phyloP scores from a whole-genome alignment of 2,113 vertebrate species.

The Lasiurus borealis region DNA sequence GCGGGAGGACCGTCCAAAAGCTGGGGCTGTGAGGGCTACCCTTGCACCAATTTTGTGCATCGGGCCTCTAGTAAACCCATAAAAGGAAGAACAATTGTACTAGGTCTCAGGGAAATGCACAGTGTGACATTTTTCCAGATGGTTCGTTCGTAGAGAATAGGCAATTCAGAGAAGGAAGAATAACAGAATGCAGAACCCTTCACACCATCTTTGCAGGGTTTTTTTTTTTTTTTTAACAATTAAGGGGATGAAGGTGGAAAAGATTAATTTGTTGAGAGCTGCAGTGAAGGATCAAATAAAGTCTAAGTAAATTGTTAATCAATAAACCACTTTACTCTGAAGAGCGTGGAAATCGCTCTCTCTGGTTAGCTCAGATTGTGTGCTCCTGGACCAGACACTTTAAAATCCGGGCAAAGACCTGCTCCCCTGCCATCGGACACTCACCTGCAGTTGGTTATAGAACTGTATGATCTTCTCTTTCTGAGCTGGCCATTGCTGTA shows the following conservation, averaged over 20 bases:
- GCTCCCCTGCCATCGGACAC: background rate
- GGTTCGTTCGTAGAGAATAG: background rate
- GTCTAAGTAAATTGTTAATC: background rate
- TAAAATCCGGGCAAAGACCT: background rate
- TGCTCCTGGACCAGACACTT: background rate
- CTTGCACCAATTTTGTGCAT: too few relatives aligned
- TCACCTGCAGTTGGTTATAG: slow-evolving; percentile 82
- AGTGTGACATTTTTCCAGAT: background rate
- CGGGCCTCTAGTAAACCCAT: background rate
- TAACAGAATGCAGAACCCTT: background rate
- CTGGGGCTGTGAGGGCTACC: too few relatives aligned
- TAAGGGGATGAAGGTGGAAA: background rate
- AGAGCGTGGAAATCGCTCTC: background rate
- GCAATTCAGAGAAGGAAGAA: background rate
- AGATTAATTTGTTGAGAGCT: background rate
- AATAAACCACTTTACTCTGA: background rate
- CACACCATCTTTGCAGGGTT: background rate
- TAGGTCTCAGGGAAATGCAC: background rate
- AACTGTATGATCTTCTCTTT: slow-evolving; percentile 83
- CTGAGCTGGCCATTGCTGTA: slow-evolving; percentile 79
- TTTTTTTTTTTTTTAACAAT: background rate
- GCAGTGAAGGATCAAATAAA: background rate
- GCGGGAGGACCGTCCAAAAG: too few relatives aligned
- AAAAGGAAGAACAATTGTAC: background rate
- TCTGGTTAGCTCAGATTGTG: background rate